phyloP scores from a whole-genome alignment of 2,888 invertebrate genomes.

The Dolichomitus sp. region DNA sequence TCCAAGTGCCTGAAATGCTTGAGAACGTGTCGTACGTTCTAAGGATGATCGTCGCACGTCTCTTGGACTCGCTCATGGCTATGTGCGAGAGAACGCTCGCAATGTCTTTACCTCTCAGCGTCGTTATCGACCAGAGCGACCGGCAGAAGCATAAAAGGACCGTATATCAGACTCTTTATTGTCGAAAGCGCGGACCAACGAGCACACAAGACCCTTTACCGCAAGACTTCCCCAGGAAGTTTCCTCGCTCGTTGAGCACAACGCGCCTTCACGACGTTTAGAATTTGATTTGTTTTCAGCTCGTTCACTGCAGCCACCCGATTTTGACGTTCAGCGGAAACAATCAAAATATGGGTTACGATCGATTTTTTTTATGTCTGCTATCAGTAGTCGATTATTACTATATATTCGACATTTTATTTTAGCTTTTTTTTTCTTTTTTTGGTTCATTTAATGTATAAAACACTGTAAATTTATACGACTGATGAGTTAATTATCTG shows the following conservation, averaged over 20 bases:
- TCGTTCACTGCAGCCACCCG: conserved; percentile 37
- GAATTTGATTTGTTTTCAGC: conserved; percentile 36
- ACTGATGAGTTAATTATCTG: conserved; percentile 31
- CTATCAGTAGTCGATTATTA: background rate
- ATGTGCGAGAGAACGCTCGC: conserved; percentile 5
- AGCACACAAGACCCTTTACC: conserved; percentile 34
- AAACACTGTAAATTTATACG: no score
- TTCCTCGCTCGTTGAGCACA: conserved; percentile 41
- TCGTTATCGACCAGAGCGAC: conserved; percentile 51
- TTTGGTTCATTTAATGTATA: no score
- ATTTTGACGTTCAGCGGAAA: background rate
- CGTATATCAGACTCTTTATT: conserved; percentile 63
- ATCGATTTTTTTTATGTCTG: background rate
- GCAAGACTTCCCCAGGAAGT: conserved; percentile 31
- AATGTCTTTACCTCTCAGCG: conserved; percentile 50
- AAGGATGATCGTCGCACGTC: conserved; percentile 42
- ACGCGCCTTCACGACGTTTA: conserved; percentile 15
- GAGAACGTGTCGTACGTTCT: conserved; percentile 52
- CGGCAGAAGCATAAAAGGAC: conserved; percentile 51
- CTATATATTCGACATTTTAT: background rate
- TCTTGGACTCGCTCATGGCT: background rate
- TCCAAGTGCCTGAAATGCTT: conserved; percentile 42
- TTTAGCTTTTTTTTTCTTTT: background rate
- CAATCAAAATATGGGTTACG: background rate
- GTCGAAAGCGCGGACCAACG: conserved; percentile 50